Percentiles rank a stretch among this genome's conserved stretches.
Conservation (phyloP, 2,113 vertebrate species). For the Hepsetus odoe region DNA sequence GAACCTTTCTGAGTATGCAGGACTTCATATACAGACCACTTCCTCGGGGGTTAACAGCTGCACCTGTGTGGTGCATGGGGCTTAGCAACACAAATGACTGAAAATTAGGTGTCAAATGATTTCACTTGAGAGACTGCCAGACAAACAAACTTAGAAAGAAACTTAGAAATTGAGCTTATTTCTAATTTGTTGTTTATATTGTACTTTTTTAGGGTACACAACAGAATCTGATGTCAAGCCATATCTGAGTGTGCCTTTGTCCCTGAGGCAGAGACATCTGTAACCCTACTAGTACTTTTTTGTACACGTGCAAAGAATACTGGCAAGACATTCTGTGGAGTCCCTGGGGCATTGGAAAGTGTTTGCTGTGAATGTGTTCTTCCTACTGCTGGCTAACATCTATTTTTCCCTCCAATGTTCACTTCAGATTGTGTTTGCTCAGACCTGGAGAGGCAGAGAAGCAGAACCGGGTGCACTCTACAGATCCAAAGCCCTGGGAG, state of each 20-base stretch:
- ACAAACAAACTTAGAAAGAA: neutral
- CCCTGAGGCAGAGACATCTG: neutral
- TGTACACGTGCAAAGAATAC: neutral
- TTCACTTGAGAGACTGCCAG: neutral
- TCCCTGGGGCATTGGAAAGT: neutral
- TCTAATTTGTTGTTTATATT: neutral
- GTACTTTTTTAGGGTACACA: neutral
- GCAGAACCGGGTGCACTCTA: conserved; percentile 22
- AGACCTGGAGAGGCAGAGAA: neutral
- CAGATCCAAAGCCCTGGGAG: conserved; percentile 31
- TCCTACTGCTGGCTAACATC: neutral
- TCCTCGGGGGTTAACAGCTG: neutral
- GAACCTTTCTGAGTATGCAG: neutral
- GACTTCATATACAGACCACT: neutral
- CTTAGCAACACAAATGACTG: neutral
- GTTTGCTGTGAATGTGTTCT: neutral
- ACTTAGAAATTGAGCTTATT: neutral
- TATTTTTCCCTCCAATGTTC: neutral
- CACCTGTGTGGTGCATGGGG: neutral
- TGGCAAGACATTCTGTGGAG: neutral
- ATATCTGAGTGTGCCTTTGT: conserved; percentile 7
- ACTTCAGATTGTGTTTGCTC: neutral
- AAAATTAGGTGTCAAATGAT: neutral
- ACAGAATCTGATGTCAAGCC: neutral
- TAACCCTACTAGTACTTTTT: neutral